These are phyloP conservation scores for Leptinotarsa defecta DNA, from an alignment of 1,140 invertebrate genomes.

Conservation along the genomic window DNA sequence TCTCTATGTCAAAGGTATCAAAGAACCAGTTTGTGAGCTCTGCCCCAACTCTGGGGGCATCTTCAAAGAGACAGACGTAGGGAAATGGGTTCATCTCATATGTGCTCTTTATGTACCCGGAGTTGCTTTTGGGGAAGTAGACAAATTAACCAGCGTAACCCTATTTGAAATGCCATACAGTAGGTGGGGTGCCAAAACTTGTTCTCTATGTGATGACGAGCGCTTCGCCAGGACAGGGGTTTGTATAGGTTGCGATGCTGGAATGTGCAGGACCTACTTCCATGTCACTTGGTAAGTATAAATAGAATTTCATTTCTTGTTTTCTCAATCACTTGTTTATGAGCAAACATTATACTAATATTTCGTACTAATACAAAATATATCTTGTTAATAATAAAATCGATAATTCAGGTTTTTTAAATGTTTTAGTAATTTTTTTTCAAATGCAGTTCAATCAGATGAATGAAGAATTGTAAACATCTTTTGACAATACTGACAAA, in stretches of 20 bases:
- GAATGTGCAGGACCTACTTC: constrained; percentile 96
- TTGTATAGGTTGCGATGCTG: constrained; percentile 95
- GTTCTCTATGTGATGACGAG: constrained; percentile 85
- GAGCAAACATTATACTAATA: too few relatives aligned
- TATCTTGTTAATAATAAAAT: too few relatives aligned
- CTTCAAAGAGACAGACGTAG: constrained; percentile 95
- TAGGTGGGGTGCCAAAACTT: constrained; percentile 90
- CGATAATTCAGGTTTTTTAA: too few relatives aligned
- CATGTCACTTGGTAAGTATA: constrained; percentile 91
- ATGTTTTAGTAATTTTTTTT: too few relatives aligned
- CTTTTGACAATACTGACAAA: too few relatives aligned
- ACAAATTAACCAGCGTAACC: constrained; percentile 82
- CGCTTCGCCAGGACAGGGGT: constrained; percentile 89
- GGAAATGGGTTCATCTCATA: constrained; percentile 96
- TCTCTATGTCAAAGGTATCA: constrained; percentile 59
- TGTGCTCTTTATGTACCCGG: constrained; percentile 63
- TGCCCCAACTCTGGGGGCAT: constrained; percentile 91
- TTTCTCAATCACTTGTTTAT: background rate
- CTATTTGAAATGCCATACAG: constrained; percentile 95
- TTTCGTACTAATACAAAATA: too few relatives aligned
- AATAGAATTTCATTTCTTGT: background rate
- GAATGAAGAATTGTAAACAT: too few relatives aligned
- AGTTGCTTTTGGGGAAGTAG: constrained; percentile 96
- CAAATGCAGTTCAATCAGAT: too few relatives aligned
- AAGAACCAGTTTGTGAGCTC: constrained; percentile 83